Conservation (phyloP, 1,140 invertebrate genomes). For the Liolophura sinensis region DNA sequence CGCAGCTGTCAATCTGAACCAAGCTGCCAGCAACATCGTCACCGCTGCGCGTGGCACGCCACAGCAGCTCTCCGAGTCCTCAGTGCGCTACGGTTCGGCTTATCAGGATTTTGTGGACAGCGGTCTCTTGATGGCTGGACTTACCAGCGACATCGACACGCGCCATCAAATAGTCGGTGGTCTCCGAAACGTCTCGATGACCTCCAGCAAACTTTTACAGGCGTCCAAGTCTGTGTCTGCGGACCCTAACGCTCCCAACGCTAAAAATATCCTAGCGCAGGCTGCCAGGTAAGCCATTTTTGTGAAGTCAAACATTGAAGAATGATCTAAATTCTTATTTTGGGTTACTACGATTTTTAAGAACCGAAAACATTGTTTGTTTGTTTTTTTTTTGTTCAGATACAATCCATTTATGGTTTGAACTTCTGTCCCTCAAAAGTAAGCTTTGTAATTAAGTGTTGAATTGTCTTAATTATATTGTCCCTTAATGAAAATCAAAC, state of each 20-base stretch:
- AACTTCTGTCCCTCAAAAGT: no score
- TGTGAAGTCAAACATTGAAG: no score
- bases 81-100: slow-evolving; percentile 74
- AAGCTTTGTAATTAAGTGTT: no score
- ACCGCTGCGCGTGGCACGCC: slow-evolving; percentile 66
- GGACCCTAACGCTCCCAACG: slow-evolving; percentile 86
- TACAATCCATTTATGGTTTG: no score
- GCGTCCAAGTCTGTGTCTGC: slow-evolving; percentile 87
- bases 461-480: no score
- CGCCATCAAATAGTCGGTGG: slow-evolving; percentile 74
- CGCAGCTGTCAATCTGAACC: slow-evolving; percentile 81
- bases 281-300: slow-evolving; percentile 70
- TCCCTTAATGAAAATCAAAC: no score
- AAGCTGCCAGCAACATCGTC: slow-evolving; percentile 79
- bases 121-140: slow-evolving; percentile 42
- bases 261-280: slow-evolving; percentile 83
- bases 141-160: slow-evolving; percentile 48
- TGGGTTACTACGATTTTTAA: no score
- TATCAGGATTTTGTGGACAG: slow-evolving; percentile 71
- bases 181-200: slow-evolving; percentile 83
- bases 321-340: no score
- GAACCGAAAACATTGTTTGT: no score
- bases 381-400: no score
- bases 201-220: slow-evolving; percentile 83
- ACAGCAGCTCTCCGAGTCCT: slow-evolving; percentile 72